Evolutionary conservation across 2,888 invertebrate genomes (phyloP), one percentile per base, ranked within the genome.

Genomic region (Ophion ventricosus): DNA sequence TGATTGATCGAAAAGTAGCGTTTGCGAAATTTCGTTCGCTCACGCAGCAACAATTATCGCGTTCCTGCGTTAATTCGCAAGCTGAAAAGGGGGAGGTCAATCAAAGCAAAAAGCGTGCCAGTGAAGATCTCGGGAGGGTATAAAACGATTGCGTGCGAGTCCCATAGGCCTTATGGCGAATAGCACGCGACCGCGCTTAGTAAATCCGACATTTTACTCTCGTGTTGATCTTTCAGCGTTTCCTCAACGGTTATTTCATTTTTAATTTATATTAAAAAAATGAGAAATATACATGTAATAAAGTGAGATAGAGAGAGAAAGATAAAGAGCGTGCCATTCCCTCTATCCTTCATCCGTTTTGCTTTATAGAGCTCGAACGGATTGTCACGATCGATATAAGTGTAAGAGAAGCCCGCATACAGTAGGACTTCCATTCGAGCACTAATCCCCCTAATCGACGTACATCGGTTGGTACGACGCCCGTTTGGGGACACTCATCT

Each of bases 131-230:
- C 67, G 35, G 26, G 17, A 35, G 54, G 49, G 35, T 23, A 63
- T 66, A 77, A 66, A 61, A 64, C 83, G 76, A 83, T 83, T 80
- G 83, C 83, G 76, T 77, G 83, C 40, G 67, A 73, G 66, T 56
- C 29, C 29, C n/a, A 49, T 69, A 23, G 57, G 63, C 57, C 7
- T n/a, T 43, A 17, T 11, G 49, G 63, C 54, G 11, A 80, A 70
- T 67, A 54, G 61, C 80, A 83, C 83, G 80, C 83, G 43, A 83
- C 20, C 57, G 57, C 64, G 64, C 26, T 76, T 54, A n/a, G 59
- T 26, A 56, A 80, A 77, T 83, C 73, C 76, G 23, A 40, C 25
- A 25, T 26, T 54, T 63, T 40, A 1, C 14, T 49, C 54, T 26
- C 8, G 26, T 64, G 74, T 63, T 64, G 49, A 63, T 63, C 49